Evolutionary conservation across 2,113 vertebrate genomes (phyloP).

Genomic region (Strix uralensis): DNA sequence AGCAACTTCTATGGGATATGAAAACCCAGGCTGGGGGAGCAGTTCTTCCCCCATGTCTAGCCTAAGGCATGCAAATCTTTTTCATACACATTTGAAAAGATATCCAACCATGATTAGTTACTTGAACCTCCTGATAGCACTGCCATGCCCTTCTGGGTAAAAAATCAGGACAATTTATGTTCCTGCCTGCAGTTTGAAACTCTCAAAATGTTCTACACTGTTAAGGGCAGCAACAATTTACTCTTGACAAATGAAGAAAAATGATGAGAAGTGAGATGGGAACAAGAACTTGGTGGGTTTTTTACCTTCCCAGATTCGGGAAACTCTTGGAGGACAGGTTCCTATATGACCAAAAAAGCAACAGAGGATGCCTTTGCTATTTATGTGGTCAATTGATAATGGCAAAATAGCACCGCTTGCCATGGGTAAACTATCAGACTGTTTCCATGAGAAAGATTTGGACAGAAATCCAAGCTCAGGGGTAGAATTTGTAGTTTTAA

Average conservation of each 20-base stretch:
- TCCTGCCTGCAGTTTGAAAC: background rate
- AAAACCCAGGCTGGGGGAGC: background rate
- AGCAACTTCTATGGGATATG: background rate
- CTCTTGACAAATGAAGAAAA: background rate
- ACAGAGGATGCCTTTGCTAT: background rate
- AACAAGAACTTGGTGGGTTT: background rate
- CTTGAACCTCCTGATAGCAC: background rate
- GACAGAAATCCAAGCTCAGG: background rate
- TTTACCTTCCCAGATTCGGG: background rate
- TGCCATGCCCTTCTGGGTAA: background rate
- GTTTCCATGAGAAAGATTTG: background rate
- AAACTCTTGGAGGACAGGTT: background rate
- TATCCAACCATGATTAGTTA: background rate
- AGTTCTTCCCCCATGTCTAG: background rate
- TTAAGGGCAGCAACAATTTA: background rate
- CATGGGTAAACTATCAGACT: background rate
- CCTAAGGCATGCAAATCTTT: background rate
- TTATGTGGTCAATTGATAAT: background rate
- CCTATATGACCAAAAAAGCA: background rate
- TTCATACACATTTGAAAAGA: background rate
- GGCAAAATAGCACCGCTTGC: background rate
- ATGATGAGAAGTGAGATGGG: background rate
- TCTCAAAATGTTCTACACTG: background rate
- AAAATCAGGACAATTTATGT: background rate
- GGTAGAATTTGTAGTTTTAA: background rate